phyloP scores from a whole-genome alignment of 2,113 vertebrate genomes.

The Ageneiosus marmoratus region DNA sequence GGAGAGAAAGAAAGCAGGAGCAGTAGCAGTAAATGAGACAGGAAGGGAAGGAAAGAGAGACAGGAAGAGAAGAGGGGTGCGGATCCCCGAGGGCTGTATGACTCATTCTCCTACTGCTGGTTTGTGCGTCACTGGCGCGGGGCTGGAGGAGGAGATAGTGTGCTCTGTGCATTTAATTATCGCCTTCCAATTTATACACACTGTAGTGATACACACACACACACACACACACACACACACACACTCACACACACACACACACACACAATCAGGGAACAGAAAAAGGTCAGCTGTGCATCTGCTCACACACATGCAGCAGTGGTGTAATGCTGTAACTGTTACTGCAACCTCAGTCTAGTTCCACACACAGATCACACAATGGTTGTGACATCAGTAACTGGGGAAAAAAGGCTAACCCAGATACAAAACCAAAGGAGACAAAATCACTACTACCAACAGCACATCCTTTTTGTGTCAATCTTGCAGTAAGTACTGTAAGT shows the following conservation, averaged over 20 bases:
- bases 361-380: constrained; percentile 12
- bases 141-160: constrained; percentile 64
- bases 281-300: constrained; percentile 38
- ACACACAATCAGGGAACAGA: constrained; percentile 43
- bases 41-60: constrained; percentile 22
- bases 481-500: constrained; percentile 13
- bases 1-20: constrained; percentile 37
- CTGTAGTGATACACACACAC: constrained; percentile 48
- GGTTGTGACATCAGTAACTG: background rate
- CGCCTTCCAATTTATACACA: constrained; percentile 57
- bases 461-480: background rate
- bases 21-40: constrained; percentile 9
- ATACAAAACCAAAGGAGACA: background rate
- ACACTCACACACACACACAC: constrained; percentile 46
- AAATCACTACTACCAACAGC: background rate
- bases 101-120: constrained; percentile 63
- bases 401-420: background rate
- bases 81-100: constrained; percentile 59
- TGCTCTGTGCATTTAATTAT: constrained; percentile 63
- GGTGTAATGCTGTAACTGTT: background rate
- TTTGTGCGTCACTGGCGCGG: constrained; percentile 62
- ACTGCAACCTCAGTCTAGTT: background rate
- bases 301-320: constrained; percentile 25
- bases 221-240: constrained; percentile 46
- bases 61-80: constrained; percentile 48